These are phyloP conservation scores for Eupleurogrammus muticus DNA, from an alignment of 2,797 vertebrate genomes.

Conservation along the genomic window DNA sequence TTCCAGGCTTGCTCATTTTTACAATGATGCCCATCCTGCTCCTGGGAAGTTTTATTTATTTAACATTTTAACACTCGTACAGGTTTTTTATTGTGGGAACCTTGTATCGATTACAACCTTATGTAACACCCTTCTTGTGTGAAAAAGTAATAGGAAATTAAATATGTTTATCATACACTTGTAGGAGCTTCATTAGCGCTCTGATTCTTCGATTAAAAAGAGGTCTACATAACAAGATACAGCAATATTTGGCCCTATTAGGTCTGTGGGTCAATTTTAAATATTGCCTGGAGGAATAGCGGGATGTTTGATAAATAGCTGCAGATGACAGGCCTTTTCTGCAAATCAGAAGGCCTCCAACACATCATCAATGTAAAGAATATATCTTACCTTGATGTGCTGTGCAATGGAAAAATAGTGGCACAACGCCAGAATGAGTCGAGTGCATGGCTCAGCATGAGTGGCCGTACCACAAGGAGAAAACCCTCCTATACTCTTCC, in stretches of 20 bases:
- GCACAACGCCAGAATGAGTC: no score
- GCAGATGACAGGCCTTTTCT: background rate
- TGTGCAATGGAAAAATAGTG: no score
- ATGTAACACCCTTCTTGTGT: background rate
- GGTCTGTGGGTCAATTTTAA: background rate
- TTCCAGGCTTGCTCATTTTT: constrained; percentile 13
- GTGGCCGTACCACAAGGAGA: background rate
- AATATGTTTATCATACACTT: background rate
- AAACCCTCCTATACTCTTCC: background rate
- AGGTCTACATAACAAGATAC: background rate
- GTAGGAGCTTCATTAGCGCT: background rate
- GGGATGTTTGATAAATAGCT: background rate
- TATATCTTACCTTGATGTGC: background rate
- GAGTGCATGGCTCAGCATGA: no score
- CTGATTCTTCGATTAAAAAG: background rate
- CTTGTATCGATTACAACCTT: no score
- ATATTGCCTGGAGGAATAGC: background rate
- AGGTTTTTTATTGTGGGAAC: no score
- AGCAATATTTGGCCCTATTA: background rate
- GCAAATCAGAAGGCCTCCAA: background rate
- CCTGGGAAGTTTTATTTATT: constrained; percentile 21
- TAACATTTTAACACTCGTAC: background rate
- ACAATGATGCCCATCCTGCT: background rate
- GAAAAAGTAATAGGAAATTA: background rate
- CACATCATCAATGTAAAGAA: background rate